Evolutionary conservation across 1,140 invertebrate species (phyloP), one percentile per base, ranked within the genome.

Genomic region (Drosophila asahinai): DNA sequence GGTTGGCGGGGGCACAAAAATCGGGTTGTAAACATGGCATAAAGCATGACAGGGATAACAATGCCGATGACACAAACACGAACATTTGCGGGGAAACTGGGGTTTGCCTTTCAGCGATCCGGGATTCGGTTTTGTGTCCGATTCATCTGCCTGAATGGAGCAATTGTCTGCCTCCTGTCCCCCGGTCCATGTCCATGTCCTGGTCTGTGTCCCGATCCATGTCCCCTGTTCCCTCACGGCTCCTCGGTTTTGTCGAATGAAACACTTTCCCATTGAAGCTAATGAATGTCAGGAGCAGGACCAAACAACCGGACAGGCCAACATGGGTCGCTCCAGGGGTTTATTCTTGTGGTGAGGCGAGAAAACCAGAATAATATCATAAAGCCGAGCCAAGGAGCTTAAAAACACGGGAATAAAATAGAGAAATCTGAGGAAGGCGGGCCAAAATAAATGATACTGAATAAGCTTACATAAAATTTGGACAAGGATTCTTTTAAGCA

Each of bases 1-100:
- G 17, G 3, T 15, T 47, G 42, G 9, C 11, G 2, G 38, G 40
- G 52, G 52, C 25, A 67, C 48, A 58, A 80, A 80, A 80, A 80
- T 80, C 77, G 77, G 77, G 70, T 75, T 80, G 78, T 80, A 80
- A 80, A 80, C 78, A 80, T 80, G 70, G 78, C 78, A 80, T 74
- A 80, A 80, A 80, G 77, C 78, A 80, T 80, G 78, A 80, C 78
- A 80, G 55, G 78, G 78, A 80, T 80, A 80, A 80, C 78, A 80
- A 80, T 80, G 78, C 70, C 63, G 77, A 67, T 80, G 78, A 80
- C 78, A 80, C 73, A 80, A 68, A 80, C 70, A 80, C 63, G 78
- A 47, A 81, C 77, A 68, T 70, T 62, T 63, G 40, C 22, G 36
- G 27, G 65, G 58, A 22, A 57, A 57, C 15, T 43, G 57, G 63